These are phyloP conservation scores for Caenorhabditis briggsae DNA, from an alignment of 1,140 invertebrate genomes.

Conservation along the genomic window DNA sequence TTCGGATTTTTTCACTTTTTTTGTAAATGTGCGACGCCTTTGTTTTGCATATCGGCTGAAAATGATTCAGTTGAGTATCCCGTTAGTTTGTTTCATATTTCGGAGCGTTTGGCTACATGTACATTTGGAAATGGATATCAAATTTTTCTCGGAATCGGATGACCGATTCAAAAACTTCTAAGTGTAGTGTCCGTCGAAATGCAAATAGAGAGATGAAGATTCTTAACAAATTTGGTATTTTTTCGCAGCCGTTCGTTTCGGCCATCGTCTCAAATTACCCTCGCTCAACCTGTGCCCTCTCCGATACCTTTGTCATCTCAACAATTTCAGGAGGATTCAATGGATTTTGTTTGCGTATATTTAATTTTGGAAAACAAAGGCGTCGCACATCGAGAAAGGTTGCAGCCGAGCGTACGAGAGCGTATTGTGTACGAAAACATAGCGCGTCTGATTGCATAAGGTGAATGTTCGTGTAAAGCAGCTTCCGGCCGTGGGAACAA, in stretches of 20 bases:
- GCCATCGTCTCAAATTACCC: constrained; percentile 37
- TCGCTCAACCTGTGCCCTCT: background rate
- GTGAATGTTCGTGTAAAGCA: constrained; percentile 53
- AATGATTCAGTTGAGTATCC: too few relatives aligned
- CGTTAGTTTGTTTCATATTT: background rate
- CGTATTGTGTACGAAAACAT: constrained; percentile 46
- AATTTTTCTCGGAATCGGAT: background rate
- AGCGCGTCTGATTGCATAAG: constrained; percentile 42
- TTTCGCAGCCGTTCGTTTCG: constrained; percentile 22
- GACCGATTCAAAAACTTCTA: constrained; percentile 7
- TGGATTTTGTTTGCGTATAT: constrained; percentile 49
- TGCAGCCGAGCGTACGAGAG: constrained; percentile 43
- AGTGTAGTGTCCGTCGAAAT: background rate
- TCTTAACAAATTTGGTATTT: constrained; percentile 49
- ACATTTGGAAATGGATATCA: background rate
- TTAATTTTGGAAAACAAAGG: constrained; percentile 55
- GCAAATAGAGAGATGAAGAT: background rate
- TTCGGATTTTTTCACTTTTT: too few relatives aligned
- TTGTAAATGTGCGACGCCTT: too few relatives aligned
- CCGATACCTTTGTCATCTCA: constrained; percentile 23
- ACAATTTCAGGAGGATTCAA: constrained; percentile 20
- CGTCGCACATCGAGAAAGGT: constrained; percentile 38
- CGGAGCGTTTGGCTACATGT: background rate
- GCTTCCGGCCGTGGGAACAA: constrained; percentile 54
- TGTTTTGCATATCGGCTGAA: too few relatives aligned